Percentiles rank a stretch among this genome's conserved stretches.
phyloP scores from a whole-genome alignment of 53 echinoderm and acorn worm species.

The Luidia sarsii region DNA sequence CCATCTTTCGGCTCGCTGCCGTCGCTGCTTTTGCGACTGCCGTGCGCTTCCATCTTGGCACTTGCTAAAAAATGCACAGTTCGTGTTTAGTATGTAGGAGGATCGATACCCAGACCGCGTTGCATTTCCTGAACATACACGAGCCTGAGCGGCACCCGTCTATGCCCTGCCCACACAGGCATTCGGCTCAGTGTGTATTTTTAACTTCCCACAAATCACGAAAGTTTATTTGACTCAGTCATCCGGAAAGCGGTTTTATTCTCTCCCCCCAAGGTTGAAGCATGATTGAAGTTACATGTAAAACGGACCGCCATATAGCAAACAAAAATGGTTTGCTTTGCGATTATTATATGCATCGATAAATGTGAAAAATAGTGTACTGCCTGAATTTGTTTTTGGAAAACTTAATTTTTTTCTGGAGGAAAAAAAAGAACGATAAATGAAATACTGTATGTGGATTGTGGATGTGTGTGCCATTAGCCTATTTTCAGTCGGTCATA shows the following conservation, averaged over 20 bases:
- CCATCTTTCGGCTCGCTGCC: conserved; percentile 2
- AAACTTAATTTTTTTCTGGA: too few species aligned
- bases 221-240: background rate
- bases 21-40: background rate
- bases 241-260: background rate
- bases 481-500: too few species aligned
- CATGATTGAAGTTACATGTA: too few species aligned
- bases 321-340: too few species aligned
- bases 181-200: background rate
- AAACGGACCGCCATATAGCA: too few species aligned
- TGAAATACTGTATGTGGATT: too few species aligned
- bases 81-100: background rate
- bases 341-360: too few species aligned
- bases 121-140: background rate
- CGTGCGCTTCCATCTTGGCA: background rate
- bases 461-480: too few species aligned
- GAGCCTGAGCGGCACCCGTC: background rate
- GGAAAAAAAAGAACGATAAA: too few species aligned
- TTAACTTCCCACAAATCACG: background rate
- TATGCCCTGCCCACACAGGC: background rate
- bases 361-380: too few species aligned
- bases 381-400: too few species aligned
- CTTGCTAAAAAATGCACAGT: background rate
- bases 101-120: background rate
- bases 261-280: too few species aligned